These are phyloP conservation scores for Latrodectus geometricus DNA, from an alignment of 1,140 invertebrate genomes.

Conservation along the genomic window DNA sequence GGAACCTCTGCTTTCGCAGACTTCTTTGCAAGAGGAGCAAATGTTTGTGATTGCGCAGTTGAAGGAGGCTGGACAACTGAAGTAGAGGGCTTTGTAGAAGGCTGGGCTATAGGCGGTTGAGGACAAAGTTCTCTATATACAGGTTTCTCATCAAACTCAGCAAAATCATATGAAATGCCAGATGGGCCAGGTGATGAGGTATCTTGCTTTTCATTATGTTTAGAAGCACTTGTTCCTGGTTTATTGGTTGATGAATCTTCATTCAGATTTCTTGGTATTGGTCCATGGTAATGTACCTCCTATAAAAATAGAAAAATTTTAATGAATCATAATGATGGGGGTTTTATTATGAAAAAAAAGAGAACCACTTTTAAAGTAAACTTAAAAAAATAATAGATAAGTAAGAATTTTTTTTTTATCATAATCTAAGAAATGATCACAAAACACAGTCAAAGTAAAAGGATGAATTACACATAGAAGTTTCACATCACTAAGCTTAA, in stretches of 20 bases:
- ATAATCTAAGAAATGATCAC: too few relatives aligned
- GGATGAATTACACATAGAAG: too few relatives aligned
- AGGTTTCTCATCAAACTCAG: not conserved
- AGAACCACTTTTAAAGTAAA: not conserved
- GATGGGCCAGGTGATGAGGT: not conserved
- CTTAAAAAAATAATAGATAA: too few relatives aligned
- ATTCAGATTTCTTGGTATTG: not conserved
- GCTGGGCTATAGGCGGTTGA: not conserved
- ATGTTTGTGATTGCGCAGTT: not conserved
- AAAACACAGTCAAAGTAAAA: too few relatives aligned
- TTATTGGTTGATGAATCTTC: conserved; percentile 9
- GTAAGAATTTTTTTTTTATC: too few relatives aligned
- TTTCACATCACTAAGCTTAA: too few relatives aligned
- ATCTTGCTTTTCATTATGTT: conserved; percentile 4
- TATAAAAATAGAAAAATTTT: not conserved
- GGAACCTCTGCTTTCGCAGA: too few relatives aligned
- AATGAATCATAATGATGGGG: not conserved
- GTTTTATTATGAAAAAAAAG: not conserved
- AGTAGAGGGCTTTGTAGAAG: not conserved
- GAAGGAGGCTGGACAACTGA: not conserved
- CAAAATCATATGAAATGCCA: not conserved
- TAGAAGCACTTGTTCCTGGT: not conserved
- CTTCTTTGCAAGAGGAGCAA: too few relatives aligned
- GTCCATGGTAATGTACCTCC: not conserved
- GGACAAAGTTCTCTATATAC: not conserved